phyloP scores from a whole-genome alignment of 2,888 invertebrate species.

The Erebia aethiops region DNA sequence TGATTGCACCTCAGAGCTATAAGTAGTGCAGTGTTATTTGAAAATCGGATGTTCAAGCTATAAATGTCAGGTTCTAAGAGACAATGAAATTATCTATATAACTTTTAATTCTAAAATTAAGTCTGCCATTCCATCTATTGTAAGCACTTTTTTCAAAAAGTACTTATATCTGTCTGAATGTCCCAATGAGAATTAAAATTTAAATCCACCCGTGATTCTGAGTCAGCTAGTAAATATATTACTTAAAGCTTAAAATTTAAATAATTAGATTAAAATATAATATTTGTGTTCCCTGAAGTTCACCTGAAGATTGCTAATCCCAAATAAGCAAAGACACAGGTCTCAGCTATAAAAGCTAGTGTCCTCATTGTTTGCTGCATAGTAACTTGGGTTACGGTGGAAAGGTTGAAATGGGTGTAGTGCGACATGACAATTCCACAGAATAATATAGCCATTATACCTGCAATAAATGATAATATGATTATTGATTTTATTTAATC shows the following conservation, averaged over 20 bases:
- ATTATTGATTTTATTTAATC: background rate
- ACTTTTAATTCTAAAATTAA: too few relatives aligned
- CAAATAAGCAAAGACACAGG: conserved; percentile 99
- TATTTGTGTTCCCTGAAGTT: conserved; percentile 10
- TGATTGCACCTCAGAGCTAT: too few relatives aligned
- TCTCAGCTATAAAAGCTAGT: conserved; percentile 98
- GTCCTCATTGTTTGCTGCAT: conserved; percentile 99
- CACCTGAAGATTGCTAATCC: conserved; percentile 91
- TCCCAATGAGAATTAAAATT: too few relatives aligned
- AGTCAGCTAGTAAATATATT: background rate
- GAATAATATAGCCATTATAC: conserved; percentile 99
- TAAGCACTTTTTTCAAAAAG: too few relatives aligned
- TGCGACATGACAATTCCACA: conserved; percentile 99
- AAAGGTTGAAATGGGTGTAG: conserved; percentile 99
- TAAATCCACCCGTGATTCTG: background rate
- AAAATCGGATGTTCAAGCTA: too few relatives aligned
- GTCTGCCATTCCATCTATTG: too few relatives aligned
- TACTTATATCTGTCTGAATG: too few relatives aligned
- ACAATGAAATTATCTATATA: too few relatives aligned
- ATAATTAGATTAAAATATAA: background rate
- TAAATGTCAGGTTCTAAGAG: too few relatives aligned
- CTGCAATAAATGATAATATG: conserved; percentile 66
- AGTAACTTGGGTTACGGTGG: conserved; percentile 99
- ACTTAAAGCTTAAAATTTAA: background rate
- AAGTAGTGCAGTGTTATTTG: too few relatives aligned